Evolutionary conservation across 2,797 vertebrate genomes (phyloP).

Genomic region (Poecilia gillii): DNA sequence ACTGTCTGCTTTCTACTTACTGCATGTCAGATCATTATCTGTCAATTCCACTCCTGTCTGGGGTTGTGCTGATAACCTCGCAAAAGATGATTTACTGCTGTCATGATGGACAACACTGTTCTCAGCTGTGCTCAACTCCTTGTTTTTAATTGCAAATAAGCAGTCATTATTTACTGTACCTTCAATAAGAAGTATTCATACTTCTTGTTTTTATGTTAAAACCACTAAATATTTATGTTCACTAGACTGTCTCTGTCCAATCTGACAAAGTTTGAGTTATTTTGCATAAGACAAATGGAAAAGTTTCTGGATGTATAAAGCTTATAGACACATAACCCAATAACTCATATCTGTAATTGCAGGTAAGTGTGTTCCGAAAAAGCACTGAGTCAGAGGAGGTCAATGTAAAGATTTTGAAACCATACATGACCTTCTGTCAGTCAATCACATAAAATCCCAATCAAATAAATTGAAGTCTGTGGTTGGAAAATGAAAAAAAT

Average conservation of each 20-base stretch:
- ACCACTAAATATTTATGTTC: background rate
- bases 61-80: slow-evolving; percentile 22
- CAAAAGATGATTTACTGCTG: slow-evolving; percentile 14
- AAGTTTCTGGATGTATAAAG: too few species aligned
- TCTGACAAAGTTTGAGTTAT: too few species aligned
- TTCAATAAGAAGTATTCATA: background rate
- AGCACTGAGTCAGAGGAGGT: too few species aligned
- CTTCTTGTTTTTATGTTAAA: background rate
- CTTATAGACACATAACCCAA: too few species aligned
- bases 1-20: slow-evolving; percentile 14
- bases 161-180: background rate
- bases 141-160: background rate
- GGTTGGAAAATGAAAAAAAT: background rate
- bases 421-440: too few species aligned
- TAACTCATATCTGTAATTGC: too few species aligned
- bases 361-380: too few species aligned
- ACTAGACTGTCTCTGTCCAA: too few species aligned
- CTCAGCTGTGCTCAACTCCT: background rate
- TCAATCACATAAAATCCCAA: too few species aligned
- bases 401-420: too few species aligned
- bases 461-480: background rate
- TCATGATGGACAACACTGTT: background rate
- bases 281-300: too few species aligned
- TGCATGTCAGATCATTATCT: slow-evolving; percentile 37
- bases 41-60: background rate